Conservation (phyloP, 2,888 invertebrate genomes). For the Ramazzottius varieornatus region DNA sequence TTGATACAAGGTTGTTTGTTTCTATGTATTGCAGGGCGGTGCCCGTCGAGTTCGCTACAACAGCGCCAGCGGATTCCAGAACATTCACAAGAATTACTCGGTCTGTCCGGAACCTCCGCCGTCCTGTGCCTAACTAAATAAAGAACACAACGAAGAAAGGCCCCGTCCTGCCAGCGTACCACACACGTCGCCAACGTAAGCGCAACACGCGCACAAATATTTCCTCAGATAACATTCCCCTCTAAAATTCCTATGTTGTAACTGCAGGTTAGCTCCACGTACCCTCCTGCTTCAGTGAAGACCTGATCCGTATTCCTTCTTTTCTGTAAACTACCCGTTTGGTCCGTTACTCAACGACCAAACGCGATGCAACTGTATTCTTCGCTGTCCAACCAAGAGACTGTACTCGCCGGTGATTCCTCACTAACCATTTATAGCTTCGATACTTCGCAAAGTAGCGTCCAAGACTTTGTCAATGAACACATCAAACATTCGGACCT, state of each 20-base stretch:
- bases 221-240: no score
- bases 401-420: not conserved
- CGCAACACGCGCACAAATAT: no score
- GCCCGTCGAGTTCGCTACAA: not conserved
- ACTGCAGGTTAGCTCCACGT: slow-evolving; percentile 1
- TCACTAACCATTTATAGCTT: not conserved
- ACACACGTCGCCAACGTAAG: slow-evolving; percentile 1
- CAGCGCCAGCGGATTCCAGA: not conserved
- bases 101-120: slow-evolving; percentile 2
- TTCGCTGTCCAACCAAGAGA: not conserved
- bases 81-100: slow-evolving; percentile 2
- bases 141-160: not conserved
- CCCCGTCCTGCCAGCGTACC: not conserved
- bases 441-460: not conserved
- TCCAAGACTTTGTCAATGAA: not conserved
- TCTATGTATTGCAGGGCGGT: not conserved
- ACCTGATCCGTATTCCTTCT: not conserved
- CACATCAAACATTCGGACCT: not conserved
- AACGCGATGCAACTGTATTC: slow-evolving; percentile 2
- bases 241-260: no score
- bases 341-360: no score
- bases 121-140: not conserved
- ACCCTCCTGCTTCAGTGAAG: not conserved
- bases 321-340: no score
- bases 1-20: no score